These are phyloP conservation scores for Pseudococcus jackbeardsleyi DNA, from an alignment of 2,888 invertebrate genomes.

Conservation along the genomic window DNA sequence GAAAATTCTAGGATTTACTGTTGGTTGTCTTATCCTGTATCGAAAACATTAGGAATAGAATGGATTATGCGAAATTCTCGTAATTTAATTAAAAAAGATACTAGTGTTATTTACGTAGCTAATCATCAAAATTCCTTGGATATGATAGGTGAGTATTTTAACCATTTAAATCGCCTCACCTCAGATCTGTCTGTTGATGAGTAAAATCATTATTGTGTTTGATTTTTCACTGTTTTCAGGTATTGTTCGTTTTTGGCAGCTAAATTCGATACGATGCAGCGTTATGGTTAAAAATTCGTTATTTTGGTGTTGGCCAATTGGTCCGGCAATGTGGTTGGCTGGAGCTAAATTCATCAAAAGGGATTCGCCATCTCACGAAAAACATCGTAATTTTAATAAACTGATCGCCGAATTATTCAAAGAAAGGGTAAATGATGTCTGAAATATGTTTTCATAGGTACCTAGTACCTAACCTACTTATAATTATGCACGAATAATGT, in stretches of 20 bases:
- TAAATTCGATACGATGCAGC: constrained; percentile 6
- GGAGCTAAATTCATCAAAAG: constrained; percentile 26
- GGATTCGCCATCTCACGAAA: not conserved
- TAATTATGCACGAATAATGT: too few species aligned
- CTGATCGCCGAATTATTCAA: not conserved
- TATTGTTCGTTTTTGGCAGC: constrained; percentile 14
- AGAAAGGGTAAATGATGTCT: not conserved
- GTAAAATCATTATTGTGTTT: not conserved
- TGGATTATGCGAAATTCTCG: constrained; percentile 11
- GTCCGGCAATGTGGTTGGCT: constrained; percentile 11
- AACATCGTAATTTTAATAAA: not conserved
- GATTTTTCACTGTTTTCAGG: not conserved
- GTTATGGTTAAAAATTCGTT: constrained; percentile 2
- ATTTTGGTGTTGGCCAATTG: constrained; percentile 1
- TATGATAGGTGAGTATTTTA: constrained; percentile 12
- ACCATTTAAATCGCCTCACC: not conserved
- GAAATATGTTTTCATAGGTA: not conserved
- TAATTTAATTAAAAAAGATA: not conserved
- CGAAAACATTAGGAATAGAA: constrained; percentile 32
- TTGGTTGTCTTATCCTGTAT: constrained; percentile 12
- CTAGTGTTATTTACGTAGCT: not conserved
- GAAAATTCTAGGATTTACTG: not conserved
- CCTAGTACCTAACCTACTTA: not conserved
- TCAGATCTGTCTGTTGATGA: not conserved
- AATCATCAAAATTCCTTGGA: constrained; percentile 25